These are phyloP conservation scores for Ylistrum balloti DNA, from an alignment of 1,140 invertebrate genomes.

Conservation along the genomic window DNA sequence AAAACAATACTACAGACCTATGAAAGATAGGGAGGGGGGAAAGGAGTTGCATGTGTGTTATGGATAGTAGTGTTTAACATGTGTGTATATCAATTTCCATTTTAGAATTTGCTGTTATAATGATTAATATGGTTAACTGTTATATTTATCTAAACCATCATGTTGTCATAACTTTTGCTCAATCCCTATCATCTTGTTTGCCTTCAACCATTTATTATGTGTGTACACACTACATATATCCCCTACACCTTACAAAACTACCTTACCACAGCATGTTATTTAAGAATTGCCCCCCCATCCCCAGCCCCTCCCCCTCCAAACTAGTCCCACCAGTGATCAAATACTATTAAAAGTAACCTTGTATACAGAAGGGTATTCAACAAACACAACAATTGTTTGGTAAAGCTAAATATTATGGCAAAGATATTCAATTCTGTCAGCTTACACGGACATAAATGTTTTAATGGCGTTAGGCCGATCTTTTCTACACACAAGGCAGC, in stretches of 20 bases:
- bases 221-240: not conserved
- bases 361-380: not conserved
- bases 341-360: conserved; percentile 14
- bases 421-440: conserved; percentile 22
- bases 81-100: not conserved
- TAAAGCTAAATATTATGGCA: conserved; percentile 27
- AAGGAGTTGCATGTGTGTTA: not conserved
- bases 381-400: not conserved
- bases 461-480: not conserved
- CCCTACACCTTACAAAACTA: not conserved
- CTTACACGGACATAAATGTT: conserved; percentile 39
- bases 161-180: conserved; percentile 23
- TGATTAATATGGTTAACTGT: not conserved
- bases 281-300: not conserved
- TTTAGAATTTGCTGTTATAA: not conserved
- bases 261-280: too few relatives aligned
- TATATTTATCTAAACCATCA: not conserved
- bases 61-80: not conserved
- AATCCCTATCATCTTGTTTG: not conserved
- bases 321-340: not conserved
- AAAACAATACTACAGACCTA: too few relatives aligned
- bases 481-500: not conserved
- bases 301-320: not conserved
- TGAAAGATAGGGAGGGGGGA: not conserved
- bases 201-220: not conserved